Conservation (phyloP, 2,888 invertebrate genomes). For the Paralinhomoeus sp. region DNA sequence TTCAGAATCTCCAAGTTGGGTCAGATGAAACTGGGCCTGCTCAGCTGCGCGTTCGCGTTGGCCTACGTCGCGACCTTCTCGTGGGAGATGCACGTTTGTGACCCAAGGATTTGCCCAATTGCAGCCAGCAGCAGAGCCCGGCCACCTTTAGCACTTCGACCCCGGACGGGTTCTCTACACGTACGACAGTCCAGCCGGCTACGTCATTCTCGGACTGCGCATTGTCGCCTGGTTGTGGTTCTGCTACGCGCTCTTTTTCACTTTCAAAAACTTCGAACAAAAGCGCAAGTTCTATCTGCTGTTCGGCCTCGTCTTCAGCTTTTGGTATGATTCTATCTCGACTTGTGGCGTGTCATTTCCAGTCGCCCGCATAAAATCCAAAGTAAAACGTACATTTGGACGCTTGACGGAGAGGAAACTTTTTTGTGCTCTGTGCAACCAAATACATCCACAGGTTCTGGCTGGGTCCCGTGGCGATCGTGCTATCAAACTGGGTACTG, state of each 20-base stretch:
- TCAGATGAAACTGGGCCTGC: too few relatives aligned
- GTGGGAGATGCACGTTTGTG: slow-evolving; percentile 14
- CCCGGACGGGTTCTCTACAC: slow-evolving; percentile 68
- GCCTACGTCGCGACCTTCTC: too few relatives aligned
- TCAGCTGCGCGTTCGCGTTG: too few relatives aligned
- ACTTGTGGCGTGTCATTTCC: not conserved
- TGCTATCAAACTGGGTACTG: slow-evolving; percentile 52
- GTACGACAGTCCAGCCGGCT: slow-evolving; percentile 72
- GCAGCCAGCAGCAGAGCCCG: too few relatives aligned
- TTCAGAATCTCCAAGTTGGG: too few relatives aligned
- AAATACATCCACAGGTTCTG: slow-evolving; percentile 39
- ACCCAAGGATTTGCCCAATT: too few relatives aligned
- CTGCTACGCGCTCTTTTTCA: slow-evolving; percentile 42
- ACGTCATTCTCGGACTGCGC: slow-evolving; percentile 49
- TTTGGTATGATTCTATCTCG: slow-evolving; percentile 40
- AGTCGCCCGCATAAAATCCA: not conserved
- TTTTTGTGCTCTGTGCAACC: too few relatives aligned
- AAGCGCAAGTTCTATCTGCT: slow-evolving; percentile 60
- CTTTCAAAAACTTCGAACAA: slow-evolving; percentile 56
- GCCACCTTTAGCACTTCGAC: slow-evolving; percentile 52
- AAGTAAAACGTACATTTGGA: too few relatives aligned
- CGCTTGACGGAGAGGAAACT: too few relatives aligned
- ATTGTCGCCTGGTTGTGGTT: slow-evolving; percentile 62
- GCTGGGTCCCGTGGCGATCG: slow-evolving; percentile 52
- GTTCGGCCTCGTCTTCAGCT: slow-evolving; percentile 53